Percentiles rank a stretch among this genome's conserved stretches.
phyloP scores from a whole-genome alignment of 2,888 invertebrate genomes.

The Parthenolecanium corni region DNA sequence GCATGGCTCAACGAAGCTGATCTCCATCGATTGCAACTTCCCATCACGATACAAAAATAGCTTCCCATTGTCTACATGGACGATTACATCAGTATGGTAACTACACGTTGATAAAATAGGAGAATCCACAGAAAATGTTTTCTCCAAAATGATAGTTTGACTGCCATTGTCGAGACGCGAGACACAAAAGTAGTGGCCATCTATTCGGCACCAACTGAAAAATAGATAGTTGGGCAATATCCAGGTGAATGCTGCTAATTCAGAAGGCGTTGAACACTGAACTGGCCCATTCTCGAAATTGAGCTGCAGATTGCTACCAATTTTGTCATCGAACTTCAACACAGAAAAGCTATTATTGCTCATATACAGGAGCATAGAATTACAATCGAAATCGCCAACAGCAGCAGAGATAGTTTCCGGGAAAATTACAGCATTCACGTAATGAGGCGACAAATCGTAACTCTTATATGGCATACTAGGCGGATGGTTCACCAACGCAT shows the following conservation, averaged over 20 bases:
- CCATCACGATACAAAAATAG: background rate
- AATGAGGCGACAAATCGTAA: background rate
- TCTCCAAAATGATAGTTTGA: background rate
- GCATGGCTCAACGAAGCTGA: slow-evolving; percentile 7
- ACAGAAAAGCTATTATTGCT: background rate
- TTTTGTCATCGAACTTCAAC: background rate
- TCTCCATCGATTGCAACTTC: background rate
- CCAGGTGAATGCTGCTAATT: slow-evolving; percentile 1
- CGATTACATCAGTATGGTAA: background rate
- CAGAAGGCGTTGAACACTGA: background rate
- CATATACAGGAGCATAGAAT: background rate
- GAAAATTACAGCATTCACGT: background rate
- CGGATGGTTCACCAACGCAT: slow-evolving; percentile 3
- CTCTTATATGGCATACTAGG: background rate
- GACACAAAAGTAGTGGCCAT: slow-evolving; percentile 10
- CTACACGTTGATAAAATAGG: background rate
- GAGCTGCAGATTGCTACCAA: background rate
- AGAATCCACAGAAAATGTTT: background rate
- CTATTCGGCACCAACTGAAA: slow-evolving; percentile 7
- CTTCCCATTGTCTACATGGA: background rate
- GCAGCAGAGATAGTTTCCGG: background rate
- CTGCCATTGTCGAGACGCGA: background rate
- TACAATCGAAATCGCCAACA: background rate
- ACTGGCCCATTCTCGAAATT: background rate
- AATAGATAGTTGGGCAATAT: background rate